Base-by-base conservation (phyloP, 2,797 vertebrate genomes). In the Melanotaenia parkinsoni region DNA sequence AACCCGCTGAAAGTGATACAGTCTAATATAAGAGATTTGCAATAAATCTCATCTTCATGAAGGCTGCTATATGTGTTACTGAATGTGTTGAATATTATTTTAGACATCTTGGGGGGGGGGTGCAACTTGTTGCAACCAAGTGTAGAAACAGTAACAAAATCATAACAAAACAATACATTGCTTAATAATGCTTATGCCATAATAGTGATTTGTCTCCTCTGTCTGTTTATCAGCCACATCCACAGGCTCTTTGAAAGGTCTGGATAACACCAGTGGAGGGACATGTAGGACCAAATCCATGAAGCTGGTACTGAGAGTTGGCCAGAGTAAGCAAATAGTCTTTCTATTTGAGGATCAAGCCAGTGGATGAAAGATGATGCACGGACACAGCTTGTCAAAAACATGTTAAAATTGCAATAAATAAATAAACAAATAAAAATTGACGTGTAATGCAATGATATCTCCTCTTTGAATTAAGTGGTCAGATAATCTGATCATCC, bases 301-400 rank as follows among this genome's bases (percentile, higher is more conserved):
- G 98, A 99, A 97, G 95, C 95, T 99, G 92, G 95, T 98, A 90
- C 96, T 98, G 93, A 97, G 97, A 95, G 97, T 99, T 83, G 97
- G 97, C 91, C 98, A 98, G 94, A 97, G 98, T 98, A 94, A 97
- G 96, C 93, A 74, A 32, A 70, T 35, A 73, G 40, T 69, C 51
- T 76, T 37, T 72, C 47, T 37, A 47, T 72, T 61, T 71, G 67
- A 18, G 50, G 30, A 7, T 56, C 11, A 24, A 56, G 58, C 38
- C 13, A 64, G 38, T 53, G 33, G 18, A 62, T 53, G 33, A 43
- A 20, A 14, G 24, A 20, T 71, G 13, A 14, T 10, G 2, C 56
- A 40, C 7, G 33, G 47, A 54, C 18, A 40, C 20, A 33, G 32
- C 14, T 53, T 51, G 38, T 54, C 45, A 70, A 33, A 56, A 77